phyloP scores from a whole-genome alignment of 2,113 vertebrate genomes.

The Sterna hirundo region DNA sequence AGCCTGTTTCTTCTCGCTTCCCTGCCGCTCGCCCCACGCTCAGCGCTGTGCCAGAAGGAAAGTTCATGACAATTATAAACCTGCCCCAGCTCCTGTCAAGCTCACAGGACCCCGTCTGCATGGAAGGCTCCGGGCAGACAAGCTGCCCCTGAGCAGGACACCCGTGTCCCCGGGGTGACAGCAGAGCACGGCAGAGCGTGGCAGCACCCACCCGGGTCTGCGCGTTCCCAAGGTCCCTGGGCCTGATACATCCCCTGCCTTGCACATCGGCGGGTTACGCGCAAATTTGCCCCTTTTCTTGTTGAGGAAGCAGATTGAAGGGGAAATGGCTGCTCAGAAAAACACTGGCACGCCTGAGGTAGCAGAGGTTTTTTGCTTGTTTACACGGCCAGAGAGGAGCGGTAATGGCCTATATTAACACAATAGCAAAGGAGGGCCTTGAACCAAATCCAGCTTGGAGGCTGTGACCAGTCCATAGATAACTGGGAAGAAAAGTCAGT shows the following conservation, averaged over 20 bases:
- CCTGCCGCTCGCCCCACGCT: rapidly evolving
- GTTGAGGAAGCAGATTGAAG: not conserved
- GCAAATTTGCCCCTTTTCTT: not conserved
- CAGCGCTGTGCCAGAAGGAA: not conserved
- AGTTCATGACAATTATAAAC: not conserved
- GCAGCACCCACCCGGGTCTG: not conserved
- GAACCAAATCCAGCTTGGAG: not conserved
- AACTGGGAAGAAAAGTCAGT: slow-evolving; percentile 13
- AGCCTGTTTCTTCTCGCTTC: not conserved
- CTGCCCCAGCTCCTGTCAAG: not conserved
- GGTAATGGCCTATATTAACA: not conserved
- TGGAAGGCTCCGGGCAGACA: rapidly evolving
- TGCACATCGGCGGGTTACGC: not conserved
- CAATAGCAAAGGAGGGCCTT: not conserved
- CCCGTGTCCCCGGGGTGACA: not conserved
- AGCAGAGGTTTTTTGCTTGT: not conserved
- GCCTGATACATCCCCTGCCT: not conserved
- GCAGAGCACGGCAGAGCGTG: not conserved
- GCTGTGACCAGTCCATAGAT: not conserved
- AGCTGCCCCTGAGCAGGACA: not conserved
- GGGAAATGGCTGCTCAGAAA: not conserved
- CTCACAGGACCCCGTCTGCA: not conserved
- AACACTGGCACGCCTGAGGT: not conserved
- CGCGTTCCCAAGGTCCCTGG: not conserved
- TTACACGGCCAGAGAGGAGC: not conserved